These are phyloP conservation scores for Lysandra coridon DNA, from an alignment of 2,888 invertebrate genomes.

Conservation along the genomic window DNA sequence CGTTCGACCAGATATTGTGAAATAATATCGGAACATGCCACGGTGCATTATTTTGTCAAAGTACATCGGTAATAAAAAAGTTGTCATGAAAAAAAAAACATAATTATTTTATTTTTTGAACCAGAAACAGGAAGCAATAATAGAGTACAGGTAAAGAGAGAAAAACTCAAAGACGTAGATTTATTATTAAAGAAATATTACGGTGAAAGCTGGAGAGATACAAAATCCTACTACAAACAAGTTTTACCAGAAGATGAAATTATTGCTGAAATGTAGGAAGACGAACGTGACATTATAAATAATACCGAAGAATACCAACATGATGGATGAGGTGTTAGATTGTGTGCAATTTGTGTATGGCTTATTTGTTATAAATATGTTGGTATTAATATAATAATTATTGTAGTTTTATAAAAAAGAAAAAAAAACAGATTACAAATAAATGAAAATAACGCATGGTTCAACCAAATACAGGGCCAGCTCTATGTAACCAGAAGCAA, in stretches of 20 bases:
- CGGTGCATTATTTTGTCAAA: not conserved
- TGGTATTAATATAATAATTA: too few relatives aligned
- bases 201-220: slow-evolving; percentile 29
- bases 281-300: slow-evolving; percentile 30
- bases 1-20: not conserved
- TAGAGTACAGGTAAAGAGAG: slow-evolving; percentile 27
- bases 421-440: not conserved
- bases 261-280: slow-evolving; percentile 23
- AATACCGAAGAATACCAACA: not conserved
- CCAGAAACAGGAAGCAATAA: not conserved
- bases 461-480: not conserved
- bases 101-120: not conserved
- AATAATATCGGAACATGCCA: not conserved
- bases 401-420: not conserved
- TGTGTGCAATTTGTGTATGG: too few relatives aligned
- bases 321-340: not conserved
- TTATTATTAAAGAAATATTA: slow-evolving; percentile 30
- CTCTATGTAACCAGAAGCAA: not conserved
- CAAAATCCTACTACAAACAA: slow-evolving; percentile 28
- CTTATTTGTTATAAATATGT: too few relatives aligned
- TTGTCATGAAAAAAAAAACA: not conserved
- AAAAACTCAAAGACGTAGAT: slow-evolving; percentile 29
- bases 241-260: slow-evolving; percentile 4
- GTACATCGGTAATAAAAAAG: not conserved
- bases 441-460: slow-evolving; percentile 17